Conservation (phyloP, 2,797 vertebrate genomes). For the Myripristis jacobus region DNA sequence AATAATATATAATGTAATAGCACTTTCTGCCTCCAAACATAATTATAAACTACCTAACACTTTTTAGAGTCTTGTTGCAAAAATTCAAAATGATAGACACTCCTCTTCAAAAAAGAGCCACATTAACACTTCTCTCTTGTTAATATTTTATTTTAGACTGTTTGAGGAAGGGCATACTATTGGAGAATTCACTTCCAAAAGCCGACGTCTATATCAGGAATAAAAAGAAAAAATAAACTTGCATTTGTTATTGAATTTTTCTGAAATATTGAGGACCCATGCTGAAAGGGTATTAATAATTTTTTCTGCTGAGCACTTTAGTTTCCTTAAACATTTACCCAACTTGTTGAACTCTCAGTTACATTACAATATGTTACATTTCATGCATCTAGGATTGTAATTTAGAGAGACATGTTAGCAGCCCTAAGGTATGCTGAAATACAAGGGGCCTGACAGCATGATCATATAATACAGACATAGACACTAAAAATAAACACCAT, state of each 20-base stretch:
- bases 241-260: no score
- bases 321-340: no score
- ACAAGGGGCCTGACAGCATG: conserved; percentile 5
- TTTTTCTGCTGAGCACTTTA: no score
- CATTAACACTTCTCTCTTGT: conserved; percentile 6
- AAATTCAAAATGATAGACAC: neutral
- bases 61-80: conserved; percentile 1
- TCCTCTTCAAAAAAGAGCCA: neutral
- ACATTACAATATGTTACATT: neutral
- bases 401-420: conserved; percentile 14
- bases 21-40: neutral
- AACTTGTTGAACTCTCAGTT: neutral
- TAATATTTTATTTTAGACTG: neutral
- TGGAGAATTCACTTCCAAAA: no score
- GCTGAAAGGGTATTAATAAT: no score
- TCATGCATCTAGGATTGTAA: conserved; percentile 18
- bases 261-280: no score
- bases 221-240: no score
- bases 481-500: conserved; percentile 7
- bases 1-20: neutral
- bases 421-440: neutral
- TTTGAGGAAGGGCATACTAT: no score
- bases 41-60: neutral
- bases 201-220: no score
- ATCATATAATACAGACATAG: neutral